Evolutionary conservation across 23 tunicate species (phyloP), one percentile per base, ranked within the genome.

Genomic region (Halocynthia roretzi): DNA sequence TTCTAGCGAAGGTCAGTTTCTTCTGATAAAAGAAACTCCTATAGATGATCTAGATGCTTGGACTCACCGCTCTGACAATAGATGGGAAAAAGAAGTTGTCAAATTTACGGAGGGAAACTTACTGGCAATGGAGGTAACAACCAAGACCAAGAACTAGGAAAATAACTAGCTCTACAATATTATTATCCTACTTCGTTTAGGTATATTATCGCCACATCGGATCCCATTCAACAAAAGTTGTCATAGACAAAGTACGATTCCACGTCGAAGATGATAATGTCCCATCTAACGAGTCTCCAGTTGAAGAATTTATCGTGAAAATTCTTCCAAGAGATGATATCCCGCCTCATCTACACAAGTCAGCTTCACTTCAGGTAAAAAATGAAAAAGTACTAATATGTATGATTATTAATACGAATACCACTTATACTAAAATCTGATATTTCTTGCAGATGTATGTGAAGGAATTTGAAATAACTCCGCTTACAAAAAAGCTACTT

Each of bases 291-390:
- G 68, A 68, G 53, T 94, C 99, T 7, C 83, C 80, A 9, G 40
- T 21, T 12, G 56, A 71, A 14, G 67, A 84, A 48, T 85, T 94
- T 61, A 72, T 85, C 15, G 90, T 89, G 15, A 92, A 86, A 67
- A 83, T 92, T 6, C 70, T 92, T 8, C 98, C 98, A 50, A 84
- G 86, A 5, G 98, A 92, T 68, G 93, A 88, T 61, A 88, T 88
- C 53, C 82, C 91, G 8, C 95, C 95, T 9, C 58, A 52, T 6
- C 86, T 80, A 6, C 73, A 82, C 67, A 78, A 84, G 0, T 63
- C 64, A 15, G 75, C 91, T 12, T 80, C 91, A 10, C 54, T 89
- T 18, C 91, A 82, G 77, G 98, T 92, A 79, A 79, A 71, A 53
- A 6, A 40, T 71, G 17, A 52, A n/a, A 20, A 0, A 58, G 64